Evolutionary conservation across 2,113 vertebrate genomes (phyloP).

Genomic region (Formicarius rufipectus): DNA sequence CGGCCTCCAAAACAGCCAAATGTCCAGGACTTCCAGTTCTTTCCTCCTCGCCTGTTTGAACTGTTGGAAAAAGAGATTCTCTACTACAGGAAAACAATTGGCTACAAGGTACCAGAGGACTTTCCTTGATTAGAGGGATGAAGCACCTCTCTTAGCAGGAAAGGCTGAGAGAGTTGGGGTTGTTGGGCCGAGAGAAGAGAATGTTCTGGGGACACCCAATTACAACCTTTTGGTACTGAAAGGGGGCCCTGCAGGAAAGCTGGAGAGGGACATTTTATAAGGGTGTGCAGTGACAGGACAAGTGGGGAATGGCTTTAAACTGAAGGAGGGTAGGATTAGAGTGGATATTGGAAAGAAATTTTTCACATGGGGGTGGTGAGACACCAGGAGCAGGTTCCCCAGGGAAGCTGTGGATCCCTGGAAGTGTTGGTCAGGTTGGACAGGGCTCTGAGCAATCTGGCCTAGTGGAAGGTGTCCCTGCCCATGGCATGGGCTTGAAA

Average conservation of each 20-base stretch:
- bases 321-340: too few relatives aligned
- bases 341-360: too few relatives aligned
- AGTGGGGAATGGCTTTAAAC: too few relatives aligned
- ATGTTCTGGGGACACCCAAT: background rate
- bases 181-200: background rate
- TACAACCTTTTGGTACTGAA: background rate
- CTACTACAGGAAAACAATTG: slow-evolving; percentile 98
- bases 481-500: background rate
- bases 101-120: slow-evolving; percentile 87
- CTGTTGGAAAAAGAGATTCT: slow-evolving; percentile 97
- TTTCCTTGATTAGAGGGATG: background rate
- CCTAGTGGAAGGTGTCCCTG: background rate
- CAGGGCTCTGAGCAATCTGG: background rate
- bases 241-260: too few relatives aligned
- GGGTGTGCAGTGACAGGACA: too few relatives aligned
- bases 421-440: too few relatives aligned
- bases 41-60: slow-evolving; percentile 96
- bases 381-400: too few relatives aligned
- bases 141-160: background rate
- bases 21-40: slow-evolving; percentile 98
- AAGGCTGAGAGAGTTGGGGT: background rate
- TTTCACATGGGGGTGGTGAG: too few relatives aligned
- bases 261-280: too few relatives aligned
- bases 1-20: slow-evolving; percentile 97
- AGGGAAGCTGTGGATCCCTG: too few relatives aligned